Conservation (phyloP, 2,888 invertebrate species). For the Epistrophe grossulariae region DNA sequence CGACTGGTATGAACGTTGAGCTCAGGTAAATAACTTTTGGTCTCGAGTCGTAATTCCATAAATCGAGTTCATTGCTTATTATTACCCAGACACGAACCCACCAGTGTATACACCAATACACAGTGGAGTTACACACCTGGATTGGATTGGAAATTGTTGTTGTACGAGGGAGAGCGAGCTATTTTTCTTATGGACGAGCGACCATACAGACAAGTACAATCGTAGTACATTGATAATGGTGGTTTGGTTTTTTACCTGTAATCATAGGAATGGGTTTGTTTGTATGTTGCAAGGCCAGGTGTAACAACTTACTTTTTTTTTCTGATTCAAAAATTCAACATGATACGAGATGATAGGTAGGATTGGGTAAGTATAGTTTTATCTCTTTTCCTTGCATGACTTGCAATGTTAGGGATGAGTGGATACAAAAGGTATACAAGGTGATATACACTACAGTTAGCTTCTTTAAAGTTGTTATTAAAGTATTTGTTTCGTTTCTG, state of each 20-base stretch:
- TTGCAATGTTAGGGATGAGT: slow-evolving; percentile 58
- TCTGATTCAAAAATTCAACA: slow-evolving; percentile 14
- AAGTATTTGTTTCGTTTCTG: slow-evolving; percentile 27
- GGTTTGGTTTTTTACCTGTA: slow-evolving; percentile 63
- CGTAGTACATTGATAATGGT: slow-evolving; percentile 43
- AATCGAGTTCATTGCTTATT: slow-evolving; percentile 71
- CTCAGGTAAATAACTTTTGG: slow-evolving; percentile 71
- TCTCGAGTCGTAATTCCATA: slow-evolving; percentile 64
- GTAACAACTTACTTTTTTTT: slow-evolving; percentile 45
- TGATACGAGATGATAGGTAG: slow-evolving; percentile 8
- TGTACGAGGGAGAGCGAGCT: slow-evolving; percentile 45
- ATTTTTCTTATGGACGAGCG: slow-evolving; percentile 15
- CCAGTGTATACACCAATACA: slow-evolving; percentile 51
- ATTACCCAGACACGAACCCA: slow-evolving; percentile 58
- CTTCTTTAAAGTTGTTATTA: slow-evolving; percentile 14
- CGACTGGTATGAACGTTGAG: slow-evolving; percentile 59
- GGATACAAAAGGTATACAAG: slow-evolving; percentile 6
- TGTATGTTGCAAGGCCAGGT: slow-evolving; percentile 67
- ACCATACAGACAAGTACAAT: slow-evolving; percentile 3
- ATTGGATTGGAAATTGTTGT: slow-evolving; percentile 30
- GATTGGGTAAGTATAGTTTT: slow-evolving; percentile 33
- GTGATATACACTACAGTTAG: slow-evolving; percentile 22
- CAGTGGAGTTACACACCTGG: slow-evolving; percentile 61
- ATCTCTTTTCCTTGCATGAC: slow-evolving; percentile 64
- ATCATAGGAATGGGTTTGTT: slow-evolving; percentile 57